phyloP scores from a whole-genome alignment of 37 sponge, comb jelly and placozoan species.

The Hormiphora californensis region DNA sequence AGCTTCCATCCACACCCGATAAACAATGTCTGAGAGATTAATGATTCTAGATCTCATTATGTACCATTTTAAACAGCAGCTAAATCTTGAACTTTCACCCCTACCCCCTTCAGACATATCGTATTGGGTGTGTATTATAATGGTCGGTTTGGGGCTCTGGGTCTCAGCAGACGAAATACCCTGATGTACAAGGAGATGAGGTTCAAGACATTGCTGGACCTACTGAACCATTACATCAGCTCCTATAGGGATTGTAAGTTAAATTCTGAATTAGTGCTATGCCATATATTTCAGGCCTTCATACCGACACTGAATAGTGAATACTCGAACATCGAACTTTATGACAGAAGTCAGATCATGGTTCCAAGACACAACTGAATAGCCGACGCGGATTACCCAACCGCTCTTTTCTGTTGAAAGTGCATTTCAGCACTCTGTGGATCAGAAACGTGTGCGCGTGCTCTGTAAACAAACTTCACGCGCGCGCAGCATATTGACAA shows the following conservation, averaged over 20 bases:
- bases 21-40: not conserved
- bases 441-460: too few species aligned
- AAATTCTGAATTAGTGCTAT: not conserved
- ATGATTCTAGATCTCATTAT: not conserved
- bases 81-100: too few species aligned
- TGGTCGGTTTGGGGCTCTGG: slow-evolving; percentile 78
- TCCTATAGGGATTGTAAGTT: not conserved
- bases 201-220: slow-evolving; percentile 9
- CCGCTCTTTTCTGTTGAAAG: not conserved
- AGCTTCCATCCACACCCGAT: too few species aligned
- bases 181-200: slow-evolving; percentile 85
- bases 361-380: too few species aligned
- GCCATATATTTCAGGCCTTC: too few species aligned
- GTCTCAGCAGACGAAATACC: slow-evolving; percentile 76
- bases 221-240: not conserved
- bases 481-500: too few species aligned
- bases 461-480: not conserved
- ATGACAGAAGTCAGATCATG: too few species aligned
- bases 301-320: too few species aligned
- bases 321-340: too few species aligned
- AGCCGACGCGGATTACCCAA: too few species aligned
- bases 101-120: slow-evolving; percentile 63
- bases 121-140: slow-evolving; percentile 71
- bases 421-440: slow-evolving; percentile 6
- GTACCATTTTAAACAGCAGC: too few species aligned